phyloP scores from a whole-genome alignment of 92 coral and sea anemone species.

The Phenganax subtilis region DNA sequence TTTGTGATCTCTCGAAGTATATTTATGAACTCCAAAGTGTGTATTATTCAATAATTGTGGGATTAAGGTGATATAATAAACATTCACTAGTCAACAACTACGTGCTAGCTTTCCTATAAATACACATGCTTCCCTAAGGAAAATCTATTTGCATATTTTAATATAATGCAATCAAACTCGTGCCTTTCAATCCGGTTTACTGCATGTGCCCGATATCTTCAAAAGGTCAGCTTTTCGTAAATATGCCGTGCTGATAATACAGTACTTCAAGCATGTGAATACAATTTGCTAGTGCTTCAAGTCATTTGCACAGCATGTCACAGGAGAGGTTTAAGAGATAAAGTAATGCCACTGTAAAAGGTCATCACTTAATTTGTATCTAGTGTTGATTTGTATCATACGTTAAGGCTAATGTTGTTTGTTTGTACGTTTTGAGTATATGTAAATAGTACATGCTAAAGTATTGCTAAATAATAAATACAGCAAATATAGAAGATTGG shows the following conservation, averaged over 20 bases:
- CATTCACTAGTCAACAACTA: too few relatives aligned
- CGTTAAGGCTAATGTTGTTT: not conserved
- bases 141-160: constrained; percentile 11
- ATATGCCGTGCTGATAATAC: not conserved
- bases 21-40: too few relatives aligned
- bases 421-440: not conserved
- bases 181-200: constrained; percentile 3
- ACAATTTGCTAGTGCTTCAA: not conserved
- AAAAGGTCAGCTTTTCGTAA: constrained; percentile 13
- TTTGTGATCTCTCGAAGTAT: not conserved
- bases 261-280: not conserved
- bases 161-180: not conserved
- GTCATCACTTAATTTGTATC: not conserved
- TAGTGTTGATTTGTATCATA: not conserved
- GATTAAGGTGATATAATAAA: too few relatives aligned
- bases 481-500: not conserved
- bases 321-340: not conserved
- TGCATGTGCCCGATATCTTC: constrained; percentile 2
- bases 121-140: constrained; percentile 13
- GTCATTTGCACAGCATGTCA: constrained; percentile 5
- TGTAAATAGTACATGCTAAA: not conserved
- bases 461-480: not conserved
- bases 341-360: constrained; percentile 2
- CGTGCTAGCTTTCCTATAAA: too few relatives aligned
- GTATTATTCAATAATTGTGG: too few relatives aligned